A percentile compares a stretch with the other conserved stretches of the same genome.
Conservation (phyloP, 1,140 invertebrate genomes). For the Drosophila guanche region DNA sequence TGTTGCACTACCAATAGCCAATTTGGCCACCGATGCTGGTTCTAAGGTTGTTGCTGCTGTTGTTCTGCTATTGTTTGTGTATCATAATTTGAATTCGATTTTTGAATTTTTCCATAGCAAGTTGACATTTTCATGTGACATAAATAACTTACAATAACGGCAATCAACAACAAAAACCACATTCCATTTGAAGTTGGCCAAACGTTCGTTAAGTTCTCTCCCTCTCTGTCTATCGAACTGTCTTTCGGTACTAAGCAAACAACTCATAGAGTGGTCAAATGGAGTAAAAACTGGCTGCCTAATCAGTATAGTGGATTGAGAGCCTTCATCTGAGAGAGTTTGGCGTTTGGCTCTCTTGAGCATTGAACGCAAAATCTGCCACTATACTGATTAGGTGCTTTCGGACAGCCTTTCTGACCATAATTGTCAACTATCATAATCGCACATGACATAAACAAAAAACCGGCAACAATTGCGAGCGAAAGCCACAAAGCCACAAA, state of each 20-base stretch:
- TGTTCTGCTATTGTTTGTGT: slow-evolving; percentile 41
- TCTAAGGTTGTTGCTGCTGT: slow-evolving; percentile 32
- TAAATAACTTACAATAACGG: slow-evolving; percentile 75
- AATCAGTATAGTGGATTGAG: too few relatives aligned
- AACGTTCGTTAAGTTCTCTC: slow-evolving; percentile 33
- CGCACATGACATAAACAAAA: slow-evolving; percentile 59
- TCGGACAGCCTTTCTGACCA: slow-evolving; percentile 42
- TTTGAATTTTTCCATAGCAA: slow-evolving; percentile 81
- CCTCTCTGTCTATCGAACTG: slow-evolving; percentile 5
- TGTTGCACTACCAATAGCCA: slow-evolving; percentile 19
- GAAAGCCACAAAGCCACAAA: slow-evolving; percentile 23
- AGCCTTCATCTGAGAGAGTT: too few relatives aligned
- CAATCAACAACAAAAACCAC: slow-evolving; percentile 53
- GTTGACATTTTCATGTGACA: slow-evolving; percentile 81
- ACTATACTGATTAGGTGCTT: too few relatives aligned
- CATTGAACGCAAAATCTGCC: too few relatives aligned
- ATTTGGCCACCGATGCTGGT: slow-evolving; percentile 28
- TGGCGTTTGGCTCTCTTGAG: too few relatives aligned
- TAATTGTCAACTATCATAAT: slow-evolving; percentile 78
- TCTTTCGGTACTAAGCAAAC: too few relatives aligned
- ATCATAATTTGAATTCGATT: slow-evolving; percentile 80
- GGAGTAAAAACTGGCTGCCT: too few relatives aligned
- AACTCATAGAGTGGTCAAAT: too few relatives aligned
- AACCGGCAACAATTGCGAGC: slow-evolving; percentile 50
- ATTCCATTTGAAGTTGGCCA: slow-evolving; percentile 73